These are phyloP conservation scores for Diloba caeruleocephala DNA, from an alignment of 2,888 invertebrate genomes.

Conservation along the genomic window DNA sequence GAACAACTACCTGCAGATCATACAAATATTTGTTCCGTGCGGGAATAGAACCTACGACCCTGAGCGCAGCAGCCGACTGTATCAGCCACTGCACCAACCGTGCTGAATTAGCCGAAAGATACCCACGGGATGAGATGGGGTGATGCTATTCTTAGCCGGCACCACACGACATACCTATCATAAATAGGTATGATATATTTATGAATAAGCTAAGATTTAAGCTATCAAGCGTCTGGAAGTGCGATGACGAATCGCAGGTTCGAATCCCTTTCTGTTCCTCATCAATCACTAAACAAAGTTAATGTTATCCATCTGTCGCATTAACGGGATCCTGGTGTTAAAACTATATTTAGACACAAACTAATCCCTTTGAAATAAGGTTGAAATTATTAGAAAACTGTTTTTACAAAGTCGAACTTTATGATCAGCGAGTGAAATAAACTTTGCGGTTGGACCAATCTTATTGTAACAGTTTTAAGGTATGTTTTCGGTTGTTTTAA, in stretches of 20 bases:
- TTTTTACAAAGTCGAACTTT: constrained; percentile 30
- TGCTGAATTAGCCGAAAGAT: no score
- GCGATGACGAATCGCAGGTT: constrained; percentile 49
- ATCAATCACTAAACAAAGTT: constrained; percentile 53
- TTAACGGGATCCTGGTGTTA: constrained; percentile 56
- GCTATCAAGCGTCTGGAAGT: constrained; percentile 21
- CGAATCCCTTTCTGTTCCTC: constrained; percentile 39
- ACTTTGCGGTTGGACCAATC: constrained; percentile 5
- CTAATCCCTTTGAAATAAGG: constrained; percentile 19
- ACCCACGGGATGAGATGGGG: no score
- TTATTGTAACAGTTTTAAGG: constrained; percentile 14
- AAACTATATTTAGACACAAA: constrained; percentile 38
- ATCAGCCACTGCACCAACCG: no score
- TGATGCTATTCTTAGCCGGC: no score
- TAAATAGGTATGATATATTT: background rate
- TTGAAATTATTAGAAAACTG: constrained; percentile 16
- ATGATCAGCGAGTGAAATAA: constrained; percentile 12
- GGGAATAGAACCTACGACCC: no score
- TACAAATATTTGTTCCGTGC: no score
- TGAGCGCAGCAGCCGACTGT: no score
- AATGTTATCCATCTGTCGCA: constrained; percentile 58
- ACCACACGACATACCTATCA: no score
- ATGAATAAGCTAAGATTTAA: constrained; percentile 6
- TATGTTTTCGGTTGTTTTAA: constrained; percentile 20
- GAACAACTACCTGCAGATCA: no score